Evolutionary conservation across 2,797 vertebrate genomes (phyloP).

Genomic region (Bryconaethiops microstoma): DNA sequence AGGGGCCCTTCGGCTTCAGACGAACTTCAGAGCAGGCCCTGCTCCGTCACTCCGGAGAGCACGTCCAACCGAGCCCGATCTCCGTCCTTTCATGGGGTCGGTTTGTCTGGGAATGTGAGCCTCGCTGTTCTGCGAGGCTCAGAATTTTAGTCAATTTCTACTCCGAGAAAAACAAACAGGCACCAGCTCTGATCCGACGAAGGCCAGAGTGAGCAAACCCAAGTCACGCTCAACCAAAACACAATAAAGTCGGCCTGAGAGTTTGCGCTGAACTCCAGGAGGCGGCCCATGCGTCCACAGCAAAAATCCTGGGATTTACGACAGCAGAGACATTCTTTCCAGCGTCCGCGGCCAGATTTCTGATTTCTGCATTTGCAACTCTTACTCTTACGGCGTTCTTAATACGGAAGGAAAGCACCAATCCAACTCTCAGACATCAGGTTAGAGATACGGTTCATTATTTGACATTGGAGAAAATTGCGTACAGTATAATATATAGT

Average conservation of each 20-base stretch:
- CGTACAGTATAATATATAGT: too few species aligned
- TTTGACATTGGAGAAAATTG: too few species aligned
- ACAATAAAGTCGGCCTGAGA: constrained; percentile 6
- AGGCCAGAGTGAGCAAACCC: constrained; percentile 2
- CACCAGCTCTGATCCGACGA: constrained; percentile 34
- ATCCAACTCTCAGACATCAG: too few species aligned
- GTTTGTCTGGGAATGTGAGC: constrained; percentile 13
- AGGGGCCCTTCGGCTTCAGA: constrained; percentile 2
- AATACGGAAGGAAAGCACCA: too few species aligned
- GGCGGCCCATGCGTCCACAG: not conserved
- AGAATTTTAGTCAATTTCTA: constrained; percentile 46
- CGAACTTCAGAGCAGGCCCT: not conserved
- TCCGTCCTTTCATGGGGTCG: constrained; percentile 19
- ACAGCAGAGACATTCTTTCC: too few species aligned
- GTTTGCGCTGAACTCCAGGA: not conserved
- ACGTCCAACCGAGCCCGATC: constrained; percentile 15
- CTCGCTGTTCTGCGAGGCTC: constrained; percentile 25
- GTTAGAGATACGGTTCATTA: too few species aligned
- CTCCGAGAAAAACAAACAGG: constrained; percentile 38
- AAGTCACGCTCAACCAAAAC: constrained; percentile 15
- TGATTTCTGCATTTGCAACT: too few species aligned
- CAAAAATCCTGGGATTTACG: not conserved
- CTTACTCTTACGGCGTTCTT: too few species aligned
- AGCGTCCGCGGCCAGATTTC: too few species aligned
- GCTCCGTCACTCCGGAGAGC: not conserved